These are phyloP conservation scores for Drosophila subquinaria DNA, from an alignment of 2,888 invertebrate species.

Conservation along the genomic window DNA sequence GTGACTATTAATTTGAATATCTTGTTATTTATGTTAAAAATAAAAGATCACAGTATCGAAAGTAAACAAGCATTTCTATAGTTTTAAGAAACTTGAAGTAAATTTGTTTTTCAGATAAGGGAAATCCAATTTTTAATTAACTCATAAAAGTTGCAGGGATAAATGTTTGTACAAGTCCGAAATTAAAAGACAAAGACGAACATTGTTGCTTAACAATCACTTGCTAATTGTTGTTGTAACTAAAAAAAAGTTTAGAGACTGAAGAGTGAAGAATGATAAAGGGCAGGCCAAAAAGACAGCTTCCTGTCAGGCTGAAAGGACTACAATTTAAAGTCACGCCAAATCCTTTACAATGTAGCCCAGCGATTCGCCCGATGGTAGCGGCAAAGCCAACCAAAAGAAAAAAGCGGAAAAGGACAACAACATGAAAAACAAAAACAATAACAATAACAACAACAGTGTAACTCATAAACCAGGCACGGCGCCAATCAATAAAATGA, in stretches of 20 bases:
- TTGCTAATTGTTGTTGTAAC: conserved; percentile 40
- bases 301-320: conserved; percentile 35
- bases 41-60: too few relatives aligned
- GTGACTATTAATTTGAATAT: too few relatives aligned
- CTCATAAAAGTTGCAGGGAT: not conserved
- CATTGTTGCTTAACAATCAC: conserved; percentile 20
- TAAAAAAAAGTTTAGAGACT: conserved; percentile 20
- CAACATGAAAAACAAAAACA: conserved; percentile 34
- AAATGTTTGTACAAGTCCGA: conserved; percentile 18
- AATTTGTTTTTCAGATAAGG: not conserved
- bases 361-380: conserved; percentile 54
- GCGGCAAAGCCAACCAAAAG: conserved; percentile 34
- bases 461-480: conserved; percentile 69
- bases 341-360: conserved; percentile 70
- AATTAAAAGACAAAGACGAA: not conserved
- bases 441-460: conserved; percentile 6
- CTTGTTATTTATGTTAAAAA: too few relatives aligned
- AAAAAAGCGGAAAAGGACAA: conserved; percentile 26
- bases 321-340: conserved; percentile 61
- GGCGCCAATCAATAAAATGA: conserved; percentile 78
- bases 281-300: conserved; percentile 5
- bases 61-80: too few relatives aligned
- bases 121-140: conserved; percentile 13
- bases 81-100: too few relatives aligned
- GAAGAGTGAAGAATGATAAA: conserved; percentile 12